phyloP scores from a whole-genome alignment of 2,797 vertebrate genomes.

The Myotis pilosus region DNA sequence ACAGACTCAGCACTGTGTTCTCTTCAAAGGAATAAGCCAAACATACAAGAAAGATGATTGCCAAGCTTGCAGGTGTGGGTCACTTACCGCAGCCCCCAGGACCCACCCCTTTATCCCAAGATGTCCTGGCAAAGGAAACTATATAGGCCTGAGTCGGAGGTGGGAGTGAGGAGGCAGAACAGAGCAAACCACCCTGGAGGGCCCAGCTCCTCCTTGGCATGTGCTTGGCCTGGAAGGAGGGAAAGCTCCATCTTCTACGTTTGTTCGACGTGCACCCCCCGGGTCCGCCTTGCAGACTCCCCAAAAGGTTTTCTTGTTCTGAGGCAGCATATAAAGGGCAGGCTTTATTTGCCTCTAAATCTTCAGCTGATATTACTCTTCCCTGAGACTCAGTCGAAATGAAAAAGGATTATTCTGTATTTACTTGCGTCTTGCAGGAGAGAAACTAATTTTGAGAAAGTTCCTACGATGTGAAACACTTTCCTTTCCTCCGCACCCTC shows the following conservation, averaged over 20 bases:
- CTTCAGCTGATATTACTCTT: constrained; percentile 74
- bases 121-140: not conserved
- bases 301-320: constrained; percentile 47
- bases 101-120: not conserved
- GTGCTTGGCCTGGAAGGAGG: not conserved
- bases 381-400: constrained; percentile 59
- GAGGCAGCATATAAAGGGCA: constrained; percentile 49
- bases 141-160: not conserved
- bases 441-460: constrained; percentile 71
- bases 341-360: constrained; percentile 71
- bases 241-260: not conserved
- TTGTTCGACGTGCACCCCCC: constrained; percentile 23
- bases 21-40: not conserved
- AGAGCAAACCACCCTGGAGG: not conserved
- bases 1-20: not conserved
- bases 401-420: constrained; percentile 75
- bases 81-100: accelerated
- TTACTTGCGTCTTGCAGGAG: constrained; percentile 67
- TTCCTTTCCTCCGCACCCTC: constrained; percentile 24
- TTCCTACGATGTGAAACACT: constrained; percentile 55
- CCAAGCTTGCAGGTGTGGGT: not conserved
- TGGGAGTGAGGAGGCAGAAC: not conserved
- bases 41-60: not conserved
- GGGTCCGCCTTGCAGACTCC: not conserved
- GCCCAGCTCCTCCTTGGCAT: not conserved